These are phyloP conservation scores for Ectemnius lituratus DNA, from an alignment of 2,888 invertebrate species.

Conservation along the genomic window DNA sequence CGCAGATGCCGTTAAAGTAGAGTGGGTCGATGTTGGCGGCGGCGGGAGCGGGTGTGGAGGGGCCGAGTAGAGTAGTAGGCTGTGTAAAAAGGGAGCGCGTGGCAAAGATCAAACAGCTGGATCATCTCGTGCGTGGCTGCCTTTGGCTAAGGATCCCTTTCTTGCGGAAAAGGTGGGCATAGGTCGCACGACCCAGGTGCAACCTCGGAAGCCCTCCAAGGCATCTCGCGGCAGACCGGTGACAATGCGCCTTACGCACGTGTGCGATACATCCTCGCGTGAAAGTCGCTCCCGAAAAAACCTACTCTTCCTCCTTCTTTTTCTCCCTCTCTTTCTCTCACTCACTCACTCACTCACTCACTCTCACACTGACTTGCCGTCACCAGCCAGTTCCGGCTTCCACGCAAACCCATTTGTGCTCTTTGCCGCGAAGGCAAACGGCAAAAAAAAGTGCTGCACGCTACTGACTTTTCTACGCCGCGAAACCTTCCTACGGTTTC, in stretches of 20 bases:
- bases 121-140: slow-evolving; percentile 74
- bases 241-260: slow-evolving; percentile 53
- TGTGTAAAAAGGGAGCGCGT: slow-evolving; percentile 69
- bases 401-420: too few relatives aligned
- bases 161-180: slow-evolving; percentile 65
- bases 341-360: too few relatives aligned
- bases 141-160: slow-evolving; percentile 71
- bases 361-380: too few relatives aligned
- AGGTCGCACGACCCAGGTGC: slow-evolving; percentile 57
- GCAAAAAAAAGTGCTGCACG: too few relatives aligned
- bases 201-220: slow-evolving; percentile 55
- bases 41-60: too few relatives aligned
- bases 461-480: too few relatives aligned
- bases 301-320: slow-evolving; percentile 26
- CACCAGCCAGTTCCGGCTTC: too few relatives aligned
- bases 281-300: slow-evolving; percentile 39
- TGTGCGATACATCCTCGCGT: slow-evolving; percentile 39
- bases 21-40: too few relatives aligned
- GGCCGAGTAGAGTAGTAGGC: too few relatives aligned
- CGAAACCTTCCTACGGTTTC: too few relatives aligned
- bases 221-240: slow-evolving; percentile 44
- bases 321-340: not conserved
- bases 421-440: too few relatives aligned
- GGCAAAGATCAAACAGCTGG: slow-evolving; percentile 77
- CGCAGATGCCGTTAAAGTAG: slow-evolving; percentile 65